Conservation (phyloP, 1,140 invertebrate species). For the Philopotamus ludificatus region DNA sequence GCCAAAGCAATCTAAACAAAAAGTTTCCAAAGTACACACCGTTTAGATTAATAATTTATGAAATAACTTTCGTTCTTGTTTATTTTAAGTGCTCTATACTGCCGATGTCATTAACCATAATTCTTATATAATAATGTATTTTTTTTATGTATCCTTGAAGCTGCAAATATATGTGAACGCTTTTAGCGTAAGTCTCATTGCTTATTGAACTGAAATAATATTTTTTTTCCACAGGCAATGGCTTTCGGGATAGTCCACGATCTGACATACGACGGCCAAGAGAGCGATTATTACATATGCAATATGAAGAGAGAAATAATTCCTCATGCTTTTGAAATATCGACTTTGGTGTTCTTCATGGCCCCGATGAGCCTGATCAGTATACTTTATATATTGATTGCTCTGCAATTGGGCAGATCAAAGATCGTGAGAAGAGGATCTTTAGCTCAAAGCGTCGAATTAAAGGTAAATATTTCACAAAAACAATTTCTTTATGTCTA, state of each 20-base stretch:
- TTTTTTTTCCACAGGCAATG: slow-evolving; percentile 45
- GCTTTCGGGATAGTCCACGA: slow-evolving; percentile 46
- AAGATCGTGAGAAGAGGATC: slow-evolving; percentile 50
- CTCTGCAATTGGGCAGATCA: slow-evolving; percentile 68
- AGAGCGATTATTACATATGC: slow-evolving; percentile 55
- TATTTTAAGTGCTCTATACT: too few species aligned
- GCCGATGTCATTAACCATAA: too few species aligned
- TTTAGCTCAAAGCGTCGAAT: slow-evolving; percentile 31
- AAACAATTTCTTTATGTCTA: too few species aligned
- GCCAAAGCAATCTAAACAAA: too few species aligned
- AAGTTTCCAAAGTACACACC: too few species aligned
- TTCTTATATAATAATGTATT: not conserved
- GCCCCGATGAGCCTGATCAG: slow-evolving; percentile 86
- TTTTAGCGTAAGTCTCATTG: not conserved
- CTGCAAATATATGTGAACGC: too few species aligned
- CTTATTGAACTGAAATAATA: not conserved
- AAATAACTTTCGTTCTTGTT: too few species aligned
- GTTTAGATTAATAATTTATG: too few species aligned
- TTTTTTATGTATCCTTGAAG: too few species aligned
- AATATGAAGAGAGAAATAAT: slow-evolving; percentile 62
- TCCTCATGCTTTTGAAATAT: slow-evolving; percentile 81
- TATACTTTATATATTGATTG: slow-evolving; percentile 82
- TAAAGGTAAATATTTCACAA: too few species aligned
- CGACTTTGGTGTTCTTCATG: slow-evolving; percentile 82
- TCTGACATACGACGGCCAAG: slow-evolving; percentile 63